Evolutionary conservation across 1,140 invertebrate genomes (phyloP), one percentile per base, ranked within the genome.

Genomic region (Dryas iulia): DNA sequence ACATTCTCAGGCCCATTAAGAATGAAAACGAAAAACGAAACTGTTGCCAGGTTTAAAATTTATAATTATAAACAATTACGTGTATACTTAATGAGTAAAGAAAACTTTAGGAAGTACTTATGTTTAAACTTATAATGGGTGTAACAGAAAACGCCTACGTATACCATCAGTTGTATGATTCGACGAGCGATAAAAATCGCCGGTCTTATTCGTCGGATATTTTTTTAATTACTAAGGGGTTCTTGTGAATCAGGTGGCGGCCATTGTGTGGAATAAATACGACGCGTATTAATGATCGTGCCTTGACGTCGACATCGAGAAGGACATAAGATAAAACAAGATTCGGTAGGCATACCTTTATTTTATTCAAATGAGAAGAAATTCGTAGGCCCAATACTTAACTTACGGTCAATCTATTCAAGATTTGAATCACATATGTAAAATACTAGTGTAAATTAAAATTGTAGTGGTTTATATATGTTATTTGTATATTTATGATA

Each of bases 171-270:
- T 72, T 82, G 79, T 83, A 84, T 78, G 84, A 89, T 89, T 91
- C 87, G 89, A 85, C 84, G 78, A 83, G 82, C 81, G 89, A 91
- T 91, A 88, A 87, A 89, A 90, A 91, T 91, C 89, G 86, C 81
- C 76, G 85, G 87, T 90, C 82, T 90, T 87, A 90, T 91, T 91
- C 87, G 89, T 91, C 83, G 76, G 84, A 80, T n/a, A 59, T 77
- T 90, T 89, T 89, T 91, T 89, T 91, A 91, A 91, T 91, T 91
- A 90, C 83, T 86, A 81, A 87, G 86, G 84, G 83, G 83, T 81
- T 75, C 83, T 87, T 91, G 89, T 86, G 89, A 90, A 90, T 79
- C 76, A 83, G 78, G 77, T 84, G 81, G 82, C 76, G 72, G 80
- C 85, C 86, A 91, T 91, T 91, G 87, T 91, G 75, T 82, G 71